Evolutionary conservation across 2,888 invertebrate species (phyloP).

Genomic region (Ypsolopha scabrella): DNA sequence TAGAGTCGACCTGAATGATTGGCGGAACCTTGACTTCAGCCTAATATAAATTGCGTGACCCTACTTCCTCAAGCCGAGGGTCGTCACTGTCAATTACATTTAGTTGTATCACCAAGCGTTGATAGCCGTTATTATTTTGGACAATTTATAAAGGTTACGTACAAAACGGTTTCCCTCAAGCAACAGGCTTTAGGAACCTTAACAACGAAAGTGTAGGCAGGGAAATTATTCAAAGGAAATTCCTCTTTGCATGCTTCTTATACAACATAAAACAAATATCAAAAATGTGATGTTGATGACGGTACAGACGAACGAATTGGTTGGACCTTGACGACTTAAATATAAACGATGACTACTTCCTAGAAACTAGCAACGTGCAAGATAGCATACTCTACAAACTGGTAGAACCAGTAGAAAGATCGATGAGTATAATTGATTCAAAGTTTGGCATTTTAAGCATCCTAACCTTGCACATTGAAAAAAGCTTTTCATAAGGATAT

Average conservation of each 20-base stretch:
- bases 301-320: slow-evolving; percentile 8
- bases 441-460: too few relatives aligned
- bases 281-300: slow-evolving; percentile 4
- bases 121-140: neutral
- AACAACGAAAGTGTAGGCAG: neutral
- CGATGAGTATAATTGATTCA: too few relatives aligned
- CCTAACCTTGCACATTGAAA: too few relatives aligned
- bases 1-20: slow-evolving; percentile 55
- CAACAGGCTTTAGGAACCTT: neutral
- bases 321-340: slow-evolving; percentile 9
- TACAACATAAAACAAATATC: neutral
- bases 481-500: too few relatives aligned
- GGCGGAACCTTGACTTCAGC: slow-evolving; percentile 59
- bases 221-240: neutral
- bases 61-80: slow-evolving; percentile 59
- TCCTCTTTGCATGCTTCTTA: neutral
- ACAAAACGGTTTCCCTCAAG: neutral
- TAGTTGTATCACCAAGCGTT: slow-evolving; percentile 21
- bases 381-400: too few relatives aligned
- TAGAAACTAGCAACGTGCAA: neutral
- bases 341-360: slow-evolving; percentile 10
- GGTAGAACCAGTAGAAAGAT: too few relatives aligned
- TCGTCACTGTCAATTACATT: slow-evolving; percentile 43
- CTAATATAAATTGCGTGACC: slow-evolving; percentile 61
- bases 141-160: neutral